phyloP scores from a whole-genome alignment of 2,113 vertebrate species.

The Marmota flaviventris region DNA sequence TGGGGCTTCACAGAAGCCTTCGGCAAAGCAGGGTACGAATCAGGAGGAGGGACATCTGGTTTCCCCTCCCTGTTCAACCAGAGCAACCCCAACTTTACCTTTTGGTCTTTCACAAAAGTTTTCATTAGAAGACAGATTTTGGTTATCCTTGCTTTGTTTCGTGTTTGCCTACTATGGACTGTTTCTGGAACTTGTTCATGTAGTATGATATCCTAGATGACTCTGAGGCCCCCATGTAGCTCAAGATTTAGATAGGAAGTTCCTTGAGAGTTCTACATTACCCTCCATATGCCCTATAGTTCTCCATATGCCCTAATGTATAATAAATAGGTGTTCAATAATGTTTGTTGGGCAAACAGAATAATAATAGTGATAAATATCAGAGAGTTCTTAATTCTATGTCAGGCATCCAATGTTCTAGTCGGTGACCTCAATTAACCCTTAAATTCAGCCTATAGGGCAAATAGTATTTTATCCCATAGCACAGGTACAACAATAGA shows the following conservation, averaged over 20 bases:
- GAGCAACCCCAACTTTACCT: neutral
- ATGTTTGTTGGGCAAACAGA: neutral
- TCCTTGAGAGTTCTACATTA: neutral
- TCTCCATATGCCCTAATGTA: neutral
- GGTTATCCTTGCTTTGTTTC: neutral
- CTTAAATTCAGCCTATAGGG: slow-evolving; percentile 13
- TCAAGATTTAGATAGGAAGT: neutral
- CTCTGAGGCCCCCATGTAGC: neutral
- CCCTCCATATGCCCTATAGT: neutral
- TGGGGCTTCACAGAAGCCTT: neutral
- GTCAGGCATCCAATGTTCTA: neutral
- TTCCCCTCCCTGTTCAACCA: neutral
- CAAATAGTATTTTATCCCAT: neutral
- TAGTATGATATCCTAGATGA: neutral
- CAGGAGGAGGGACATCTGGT: neutral
- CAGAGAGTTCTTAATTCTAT: neutral
- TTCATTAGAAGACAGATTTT: neutral
- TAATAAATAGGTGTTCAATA: neutral
- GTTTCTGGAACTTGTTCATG: neutral
- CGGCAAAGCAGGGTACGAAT: neutral
- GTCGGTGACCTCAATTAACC: neutral
- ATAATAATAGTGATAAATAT: neutral
- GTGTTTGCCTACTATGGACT: neutral
- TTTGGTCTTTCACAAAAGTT: neutral
- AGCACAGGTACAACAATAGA: neutral